These are phyloP conservation scores for Aphyosemion australe DNA, from an alignment of 2,113 vertebrate genomes.

Conservation along the genomic window DNA sequence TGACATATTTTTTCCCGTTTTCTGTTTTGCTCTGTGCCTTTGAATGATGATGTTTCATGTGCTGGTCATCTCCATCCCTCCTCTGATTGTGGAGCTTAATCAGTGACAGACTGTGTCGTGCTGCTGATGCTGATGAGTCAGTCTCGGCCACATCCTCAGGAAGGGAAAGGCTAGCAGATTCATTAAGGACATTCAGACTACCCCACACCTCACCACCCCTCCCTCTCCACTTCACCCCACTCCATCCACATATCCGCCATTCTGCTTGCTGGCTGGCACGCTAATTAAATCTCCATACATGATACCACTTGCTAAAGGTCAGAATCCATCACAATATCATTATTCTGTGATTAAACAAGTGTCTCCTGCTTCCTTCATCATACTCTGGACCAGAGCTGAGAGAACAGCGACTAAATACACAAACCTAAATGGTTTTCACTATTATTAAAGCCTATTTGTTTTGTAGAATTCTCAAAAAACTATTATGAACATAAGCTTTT, in stretches of 20 bases:
- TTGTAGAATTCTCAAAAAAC: not conserved
- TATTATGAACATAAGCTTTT: not conserved
- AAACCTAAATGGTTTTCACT: conserved; percentile 6
- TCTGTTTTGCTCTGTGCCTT: conserved; percentile 16
- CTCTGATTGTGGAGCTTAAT: conserved; percentile 62
- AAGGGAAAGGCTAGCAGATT: conserved; percentile 67
- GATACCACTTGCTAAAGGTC: conserved; percentile 79
- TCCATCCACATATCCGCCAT: conserved; percentile 66
- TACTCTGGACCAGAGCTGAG: conserved; percentile 21
- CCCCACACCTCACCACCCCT: not conserved
- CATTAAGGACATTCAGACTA: conserved; percentile 67
- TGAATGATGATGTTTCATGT: conserved; percentile 22
- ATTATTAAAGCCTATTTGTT: not conserved
- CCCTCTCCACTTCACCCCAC: conserved; percentile 49
- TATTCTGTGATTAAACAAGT: conserved; percentile 76
- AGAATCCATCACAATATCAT: conserved; percentile 79
- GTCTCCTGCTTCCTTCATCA: conserved; percentile 45
- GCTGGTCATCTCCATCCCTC: conserved; percentile 41
- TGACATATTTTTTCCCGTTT: not conserved
- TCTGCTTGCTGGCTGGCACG: conserved; percentile 54
- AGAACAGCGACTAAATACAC: not conserved
- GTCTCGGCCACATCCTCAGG: conserved; percentile 72
- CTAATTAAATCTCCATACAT: conserved; percentile 81
- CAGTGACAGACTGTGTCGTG: conserved; percentile 42
- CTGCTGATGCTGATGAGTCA: conserved; percentile 57